A percentile compares a stretch with the other conserved stretches of the same genome.
These are phyloP conservation scores for Dendrocopos noguchii DNA, from an alignment of 2,113 vertebrate species.

Conservation along the genomic window DNA sequence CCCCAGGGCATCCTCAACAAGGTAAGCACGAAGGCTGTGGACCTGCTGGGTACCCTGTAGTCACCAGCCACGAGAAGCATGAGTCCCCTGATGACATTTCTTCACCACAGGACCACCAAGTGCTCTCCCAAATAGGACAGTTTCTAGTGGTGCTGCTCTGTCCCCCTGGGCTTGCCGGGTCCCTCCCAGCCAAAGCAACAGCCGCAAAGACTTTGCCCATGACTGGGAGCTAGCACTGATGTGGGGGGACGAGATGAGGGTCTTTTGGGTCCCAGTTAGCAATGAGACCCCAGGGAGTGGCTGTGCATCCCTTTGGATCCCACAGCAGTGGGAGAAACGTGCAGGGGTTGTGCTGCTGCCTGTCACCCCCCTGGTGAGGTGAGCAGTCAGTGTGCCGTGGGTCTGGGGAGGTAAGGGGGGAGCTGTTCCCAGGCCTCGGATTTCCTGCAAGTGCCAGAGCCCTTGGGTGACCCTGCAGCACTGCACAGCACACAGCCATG, in stretches of 20 bases:
- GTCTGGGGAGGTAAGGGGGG: background rate
- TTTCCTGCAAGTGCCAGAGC: background rate
- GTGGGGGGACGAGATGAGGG: rapidly evolving
- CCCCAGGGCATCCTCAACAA: too few species aligned
- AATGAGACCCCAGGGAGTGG: background rate
- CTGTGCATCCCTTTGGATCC: background rate
- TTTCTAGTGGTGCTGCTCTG: background rate
- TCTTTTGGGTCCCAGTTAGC: background rate
- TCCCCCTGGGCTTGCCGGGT: too few species aligned
- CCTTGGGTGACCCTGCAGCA: background rate
- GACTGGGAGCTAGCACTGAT: background rate
- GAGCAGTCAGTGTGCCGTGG: background rate
- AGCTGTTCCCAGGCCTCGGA: background rate
- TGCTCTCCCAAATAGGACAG: background rate
- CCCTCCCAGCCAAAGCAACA: background rate
- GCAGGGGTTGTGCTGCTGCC: background rate
- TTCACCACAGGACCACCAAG: rapidly evolving
- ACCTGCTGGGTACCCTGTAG: background rate
- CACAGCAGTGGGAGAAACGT: rapidly evolving
- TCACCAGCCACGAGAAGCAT: rapidly evolving
- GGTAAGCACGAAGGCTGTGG: too few species aligned
- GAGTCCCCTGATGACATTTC: background rate
- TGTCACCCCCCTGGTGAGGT: rapidly evolving
- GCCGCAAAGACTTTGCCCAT: rapidly evolving
- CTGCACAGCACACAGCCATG: background rate